Evolutionary conservation across 2,113 vertebrate species (phyloP).

Genomic region (Perccottus glenii): DNA sequence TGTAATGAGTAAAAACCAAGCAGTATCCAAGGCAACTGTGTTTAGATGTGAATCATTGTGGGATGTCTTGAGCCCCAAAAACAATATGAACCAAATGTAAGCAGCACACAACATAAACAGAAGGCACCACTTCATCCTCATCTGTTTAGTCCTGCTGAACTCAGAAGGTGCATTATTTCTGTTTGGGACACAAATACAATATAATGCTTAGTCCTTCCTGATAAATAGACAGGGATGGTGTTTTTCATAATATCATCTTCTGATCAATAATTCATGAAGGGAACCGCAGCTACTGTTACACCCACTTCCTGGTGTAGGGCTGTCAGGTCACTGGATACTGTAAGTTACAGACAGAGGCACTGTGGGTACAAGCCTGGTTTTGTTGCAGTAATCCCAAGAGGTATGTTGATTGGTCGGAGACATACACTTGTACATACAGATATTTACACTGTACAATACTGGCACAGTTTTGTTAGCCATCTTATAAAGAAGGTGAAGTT

Average conservation of each 20-base stretch:
- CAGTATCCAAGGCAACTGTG: too few relatives aligned
- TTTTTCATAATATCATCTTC: conserved; percentile 25
- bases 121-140: conserved; percentile 50
- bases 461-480: not conserved
- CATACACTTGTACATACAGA: not conserved
- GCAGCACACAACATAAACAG: conserved; percentile 64
- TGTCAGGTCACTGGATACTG: conserved; percentile 43
- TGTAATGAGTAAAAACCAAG: too few relatives aligned
- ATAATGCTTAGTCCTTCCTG: too few relatives aligned
- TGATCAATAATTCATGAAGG: conserved; percentile 70
- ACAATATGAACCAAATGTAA: conserved; percentile 62
- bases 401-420: conserved; percentile 6
- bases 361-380: conserved; percentile 1
- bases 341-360: conserved; percentile 45
- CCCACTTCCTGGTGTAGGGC: conserved; percentile 19
- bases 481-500: too few relatives aligned
- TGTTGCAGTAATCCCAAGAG: conserved; percentile 9
- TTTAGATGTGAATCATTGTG: too few relatives aligned
- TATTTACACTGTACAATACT: not conserved
- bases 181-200: not conserved
- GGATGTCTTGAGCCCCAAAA: too few relatives aligned
- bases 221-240: not conserved
- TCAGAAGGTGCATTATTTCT: not conserved
- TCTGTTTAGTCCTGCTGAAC: conserved; percentile 4
- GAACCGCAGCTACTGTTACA: conserved; percentile 19